These are phyloP conservation scores for Protaetia brevitarsis DNA, from an alignment of 1,140 invertebrate species.

Conservation along the genomic window DNA sequence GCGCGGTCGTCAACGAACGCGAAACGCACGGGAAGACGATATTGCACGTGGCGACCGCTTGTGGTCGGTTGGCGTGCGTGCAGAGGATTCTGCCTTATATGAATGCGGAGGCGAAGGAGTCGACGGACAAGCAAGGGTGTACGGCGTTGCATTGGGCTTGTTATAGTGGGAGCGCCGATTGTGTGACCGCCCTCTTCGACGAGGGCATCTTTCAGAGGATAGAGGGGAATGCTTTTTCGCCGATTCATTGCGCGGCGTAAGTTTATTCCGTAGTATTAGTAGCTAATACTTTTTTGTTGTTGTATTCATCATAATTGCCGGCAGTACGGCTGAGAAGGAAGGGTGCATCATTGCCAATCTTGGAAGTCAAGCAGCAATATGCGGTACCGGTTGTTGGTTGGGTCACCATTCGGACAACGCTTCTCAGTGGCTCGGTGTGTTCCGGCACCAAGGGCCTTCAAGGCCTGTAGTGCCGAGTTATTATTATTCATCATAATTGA, in stretches of 20 bases:
- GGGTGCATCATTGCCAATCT: too few species aligned
- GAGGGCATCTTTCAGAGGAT: slow-evolving; percentile 49
- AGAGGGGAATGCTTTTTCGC: slow-evolving; percentile 56
- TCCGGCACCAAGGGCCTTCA: too few species aligned
- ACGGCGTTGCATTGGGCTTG: slow-evolving; percentile 63
- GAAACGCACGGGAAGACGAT: slow-evolving; percentile 64
- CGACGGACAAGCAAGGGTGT: slow-evolving; percentile 57
- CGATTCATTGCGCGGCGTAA: slow-evolving; percentile 63
- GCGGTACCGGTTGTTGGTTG: too few species aligned
- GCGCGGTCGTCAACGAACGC: slow-evolving; percentile 47
- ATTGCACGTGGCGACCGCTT: slow-evolving; percentile 65
- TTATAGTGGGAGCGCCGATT: slow-evolving; percentile 60
- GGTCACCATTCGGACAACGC: too few species aligned
- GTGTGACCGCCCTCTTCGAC: slow-evolving; percentile 58
- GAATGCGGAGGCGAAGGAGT: slow-evolving; percentile 45
- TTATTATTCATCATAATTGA: too few species aligned
- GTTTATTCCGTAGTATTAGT: too few species aligned
- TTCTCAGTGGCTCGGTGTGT: too few species aligned
- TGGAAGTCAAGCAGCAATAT: too few species aligned
- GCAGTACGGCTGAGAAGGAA: too few species aligned
- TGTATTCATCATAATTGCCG: too few species aligned
- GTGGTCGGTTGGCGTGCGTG: slow-evolving; percentile 56
- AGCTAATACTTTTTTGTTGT: too few species aligned
- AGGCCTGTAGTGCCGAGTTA: too few species aligned
- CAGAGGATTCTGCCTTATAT: slow-evolving; percentile 49